Conservation (phyloP, 2,113 vertebrate genomes). For the Saimiri boliviensis region DNA sequence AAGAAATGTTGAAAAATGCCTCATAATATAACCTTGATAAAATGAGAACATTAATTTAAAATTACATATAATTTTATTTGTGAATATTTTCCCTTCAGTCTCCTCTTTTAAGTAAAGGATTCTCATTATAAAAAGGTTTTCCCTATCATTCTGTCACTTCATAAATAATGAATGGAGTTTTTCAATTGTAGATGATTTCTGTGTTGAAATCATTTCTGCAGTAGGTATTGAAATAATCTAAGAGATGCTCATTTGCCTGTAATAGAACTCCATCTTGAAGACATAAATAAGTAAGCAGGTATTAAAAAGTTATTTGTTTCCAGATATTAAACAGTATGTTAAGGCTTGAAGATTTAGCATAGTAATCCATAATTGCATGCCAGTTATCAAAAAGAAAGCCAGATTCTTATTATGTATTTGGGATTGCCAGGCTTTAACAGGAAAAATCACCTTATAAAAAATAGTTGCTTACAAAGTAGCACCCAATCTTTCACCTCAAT, state of each 20-base stretch:
- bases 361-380: neutral
- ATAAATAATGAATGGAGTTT: conserved; percentile 52
- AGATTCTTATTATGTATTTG: neutral
- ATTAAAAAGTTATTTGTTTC: conserved; percentile 64
- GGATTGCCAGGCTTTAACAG: neutral
- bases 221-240: conserved; percentile 31
- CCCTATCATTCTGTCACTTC: neutral
- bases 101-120: neutral
- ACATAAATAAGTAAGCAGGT: conserved; percentile 56
- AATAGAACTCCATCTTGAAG: conserved; percentile 35
- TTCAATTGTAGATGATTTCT: conserved; percentile 35
- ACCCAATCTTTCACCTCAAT: neutral
- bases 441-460: neutral
- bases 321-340: conserved; percentile 49
- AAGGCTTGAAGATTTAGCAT: neutral
- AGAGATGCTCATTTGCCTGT: neutral
- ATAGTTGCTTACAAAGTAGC: neutral
- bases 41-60: neutral
- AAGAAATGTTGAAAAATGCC: neutral
- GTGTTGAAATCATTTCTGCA: neutral
- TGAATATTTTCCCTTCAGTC: neutral
- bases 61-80: neutral
- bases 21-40: neutral
- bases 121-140: neutral
- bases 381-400: conserved; percentile 35